Base-by-base conservation (phyloP, 2,113 vertebrate species). In the Alces alces region DNA sequence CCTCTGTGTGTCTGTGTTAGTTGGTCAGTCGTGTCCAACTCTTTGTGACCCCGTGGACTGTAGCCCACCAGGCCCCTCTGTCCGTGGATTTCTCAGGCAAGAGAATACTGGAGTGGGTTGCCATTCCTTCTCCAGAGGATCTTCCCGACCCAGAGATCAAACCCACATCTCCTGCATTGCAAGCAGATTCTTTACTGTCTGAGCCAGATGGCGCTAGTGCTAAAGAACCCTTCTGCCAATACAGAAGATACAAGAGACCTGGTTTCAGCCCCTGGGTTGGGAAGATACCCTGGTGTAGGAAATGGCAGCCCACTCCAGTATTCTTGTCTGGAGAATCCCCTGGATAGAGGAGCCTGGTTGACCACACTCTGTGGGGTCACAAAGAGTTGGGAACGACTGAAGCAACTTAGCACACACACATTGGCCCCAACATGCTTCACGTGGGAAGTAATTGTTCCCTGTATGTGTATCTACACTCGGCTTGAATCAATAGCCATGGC, bases 401-500 rank as follows among this genome's bases (percentile, higher is more conserved):
- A 73, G 36, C 70, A 73, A 43, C 36, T 73, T 73, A 13, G 70
- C 36, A 14, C 36, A 39, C 66, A 73, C 66, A 50, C 25, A 16
- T 6, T 66, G 47, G 6, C 23, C 84, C 54, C 15, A 2, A 7
- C 3, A 1, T 25, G 13, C 45, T 91, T 58, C 21, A 7, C 3
- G 10, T 7, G 3, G 9, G 14, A 94, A 70, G 55, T 0, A 17
- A 36, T 45, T 2, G 8, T 45, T 89, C 30, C 30, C 6, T 52
- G 36, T 17, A 54, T 4, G 1, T 3, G 9, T 7, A 7, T 25
- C n/a, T 52, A 1, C 1, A 5, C 33, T 86, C 47, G 27, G 5
- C 57, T 93, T 76, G 10, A 23, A 39, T 3, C 57, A 3, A 11
- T 50, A 73, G 23, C 27, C 54, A 16, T 1, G 13, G 7, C 9